Evolutionary conservation across 2,888 invertebrate genomes (phyloP).

Genomic region (Celastrina argiolus): DNA sequence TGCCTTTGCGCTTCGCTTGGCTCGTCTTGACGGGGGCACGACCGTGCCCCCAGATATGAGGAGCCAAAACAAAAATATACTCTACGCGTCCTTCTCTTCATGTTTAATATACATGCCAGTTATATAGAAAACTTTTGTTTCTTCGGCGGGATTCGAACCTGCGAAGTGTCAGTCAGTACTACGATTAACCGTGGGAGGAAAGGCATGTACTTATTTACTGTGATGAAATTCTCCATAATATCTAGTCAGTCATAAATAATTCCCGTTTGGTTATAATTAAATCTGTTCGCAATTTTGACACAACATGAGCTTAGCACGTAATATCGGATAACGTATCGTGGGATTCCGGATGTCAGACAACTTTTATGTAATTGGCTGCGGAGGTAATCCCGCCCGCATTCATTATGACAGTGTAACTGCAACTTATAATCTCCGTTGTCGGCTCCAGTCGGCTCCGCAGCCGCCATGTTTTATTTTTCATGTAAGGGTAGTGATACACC

Average conservation of each 20-base stretch:
- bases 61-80: too few species aligned
- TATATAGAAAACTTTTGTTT: too few species aligned
- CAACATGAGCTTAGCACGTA: constrained; percentile 23
- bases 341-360: constrained; percentile 53
- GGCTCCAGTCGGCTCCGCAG: constrained; percentile 23
- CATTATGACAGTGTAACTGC: constrained; percentile 53
- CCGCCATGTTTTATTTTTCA: constrained; percentile 6
- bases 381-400: constrained; percentile 55
- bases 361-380: constrained; percentile 55
- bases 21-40: too few species aligned
- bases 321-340: constrained; percentile 43
- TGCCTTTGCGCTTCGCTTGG: too few species aligned
- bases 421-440: constrained; percentile 54
- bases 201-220: too few species aligned
- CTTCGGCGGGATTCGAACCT: too few species aligned
- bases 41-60: too few species aligned
- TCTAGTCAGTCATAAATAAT: not conserved
- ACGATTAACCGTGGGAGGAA: too few species aligned
- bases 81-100: too few species aligned
- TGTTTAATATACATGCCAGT: too few species aligned
- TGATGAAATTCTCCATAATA: not conserved
- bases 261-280: constrained; percentile 15
- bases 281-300: constrained; percentile 21
- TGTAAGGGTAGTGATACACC: too few species aligned
- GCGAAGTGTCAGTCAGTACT: too few species aligned